These are phyloP conservation scores for Cydia strobilella DNA, from an alignment of 1,140 invertebrate genomes.

Conservation along the genomic window DNA sequence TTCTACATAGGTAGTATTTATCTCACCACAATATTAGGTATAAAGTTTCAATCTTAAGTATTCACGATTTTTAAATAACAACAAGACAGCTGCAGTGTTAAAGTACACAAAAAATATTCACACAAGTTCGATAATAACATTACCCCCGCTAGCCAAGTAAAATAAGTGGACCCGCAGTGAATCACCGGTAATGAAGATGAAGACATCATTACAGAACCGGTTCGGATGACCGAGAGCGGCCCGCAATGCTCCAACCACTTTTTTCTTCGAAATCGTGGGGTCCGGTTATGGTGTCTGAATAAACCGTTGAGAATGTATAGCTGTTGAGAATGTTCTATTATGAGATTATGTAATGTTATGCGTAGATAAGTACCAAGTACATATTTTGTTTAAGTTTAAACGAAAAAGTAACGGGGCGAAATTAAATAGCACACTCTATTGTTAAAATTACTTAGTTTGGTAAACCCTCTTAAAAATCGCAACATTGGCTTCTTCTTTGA, in stretches of 20 bases:
- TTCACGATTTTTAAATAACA: neutral
- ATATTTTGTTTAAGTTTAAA: neutral
- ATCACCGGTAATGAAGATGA: constrained; percentile 75
- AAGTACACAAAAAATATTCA: constrained; percentile 4
- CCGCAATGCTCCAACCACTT: constrained; percentile 37
- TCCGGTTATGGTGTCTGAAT: constrained; percentile 27
- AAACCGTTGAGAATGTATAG: neutral
- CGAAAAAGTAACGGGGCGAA: neutral
- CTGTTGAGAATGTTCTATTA: neutral
- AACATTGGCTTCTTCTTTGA: neutral
- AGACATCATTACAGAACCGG: constrained; percentile 75
- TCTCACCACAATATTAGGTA: too few relatives aligned
- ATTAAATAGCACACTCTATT: too few relatives aligned
- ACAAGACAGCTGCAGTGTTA: neutral
- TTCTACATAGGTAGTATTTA: too few relatives aligned
- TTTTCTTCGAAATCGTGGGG: constrained; percentile 41
- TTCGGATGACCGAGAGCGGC: constrained; percentile 50
- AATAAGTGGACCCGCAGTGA: constrained; percentile 54
- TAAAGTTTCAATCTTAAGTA: too few relatives aligned
- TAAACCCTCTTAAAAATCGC: neutral
- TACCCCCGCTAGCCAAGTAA: constrained; percentile 45
- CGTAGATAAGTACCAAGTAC: too few relatives aligned
- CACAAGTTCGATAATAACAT: constrained; percentile 38
- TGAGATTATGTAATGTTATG: neutral
- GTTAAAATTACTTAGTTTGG: neutral